These are phyloP conservation scores for Poeciliopsis turrubarensis DNA, from an alignment of 2,113 vertebrate genomes.

Conservation along the genomic window DNA sequence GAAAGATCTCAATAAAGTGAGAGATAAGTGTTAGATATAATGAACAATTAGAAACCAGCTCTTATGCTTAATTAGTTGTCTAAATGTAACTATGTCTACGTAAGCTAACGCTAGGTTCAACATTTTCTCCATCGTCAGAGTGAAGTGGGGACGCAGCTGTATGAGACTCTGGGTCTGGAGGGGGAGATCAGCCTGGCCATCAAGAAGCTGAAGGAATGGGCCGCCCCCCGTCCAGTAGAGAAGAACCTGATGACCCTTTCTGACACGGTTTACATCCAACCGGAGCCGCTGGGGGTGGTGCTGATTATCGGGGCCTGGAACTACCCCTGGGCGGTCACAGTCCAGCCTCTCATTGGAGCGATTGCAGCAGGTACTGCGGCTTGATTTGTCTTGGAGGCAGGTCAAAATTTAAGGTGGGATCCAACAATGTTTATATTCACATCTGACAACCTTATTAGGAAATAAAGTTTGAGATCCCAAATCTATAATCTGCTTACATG, in stretches of 20 bases:
- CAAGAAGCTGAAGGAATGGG: slow-evolving; percentile 85
- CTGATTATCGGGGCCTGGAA: slow-evolving; percentile 95
- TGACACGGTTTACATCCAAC: slow-evolving; percentile 83
- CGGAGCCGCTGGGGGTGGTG: slow-evolving; percentile 88
- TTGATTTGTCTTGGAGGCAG: slow-evolving; percentile 6
- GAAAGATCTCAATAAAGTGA: slow-evolving; percentile 88
- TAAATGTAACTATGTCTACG: not conserved
- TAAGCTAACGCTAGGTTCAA: not conserved
- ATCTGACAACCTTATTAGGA: not conserved
- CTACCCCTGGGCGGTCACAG: slow-evolving; percentile 86
- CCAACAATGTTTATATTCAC: slow-evolving; percentile 21
- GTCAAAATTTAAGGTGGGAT: slow-evolving; percentile 25
- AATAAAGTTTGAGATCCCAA: no score
- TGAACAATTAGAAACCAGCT: no score
- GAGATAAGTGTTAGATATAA: not conserved
- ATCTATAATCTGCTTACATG: no score
- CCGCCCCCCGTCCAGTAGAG: slow-evolving; percentile 77
- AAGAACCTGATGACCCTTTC: slow-evolving; percentile 83
- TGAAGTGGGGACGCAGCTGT: slow-evolving; percentile 73
- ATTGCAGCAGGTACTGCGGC: slow-evolving; percentile 87
- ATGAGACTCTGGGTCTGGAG: slow-evolving; percentile 81
- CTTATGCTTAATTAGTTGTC: not conserved
- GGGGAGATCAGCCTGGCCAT: slow-evolving; percentile 78
- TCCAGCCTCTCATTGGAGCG: slow-evolving; percentile 90
- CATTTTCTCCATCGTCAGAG: slow-evolving; percentile 62